Conservation (phyloP, 37 sponge, comb jelly and placozoan genomes). For the Geodia barretti region DNA sequence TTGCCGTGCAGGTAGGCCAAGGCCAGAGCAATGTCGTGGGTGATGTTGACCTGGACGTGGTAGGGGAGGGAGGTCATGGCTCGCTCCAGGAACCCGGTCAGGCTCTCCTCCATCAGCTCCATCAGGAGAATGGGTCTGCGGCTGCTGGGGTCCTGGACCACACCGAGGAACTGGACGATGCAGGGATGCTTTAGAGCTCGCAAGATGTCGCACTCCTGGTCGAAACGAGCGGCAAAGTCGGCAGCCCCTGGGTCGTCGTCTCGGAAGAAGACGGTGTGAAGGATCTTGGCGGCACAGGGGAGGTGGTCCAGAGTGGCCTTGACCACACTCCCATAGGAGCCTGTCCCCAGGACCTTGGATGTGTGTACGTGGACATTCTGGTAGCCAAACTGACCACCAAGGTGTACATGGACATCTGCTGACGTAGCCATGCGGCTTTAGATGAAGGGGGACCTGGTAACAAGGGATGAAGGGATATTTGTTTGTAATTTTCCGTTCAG, state of each 20-base stretch:
- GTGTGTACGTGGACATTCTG: no score
- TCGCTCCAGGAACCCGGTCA: conserved; percentile 32
- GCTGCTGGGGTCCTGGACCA: conserved; percentile 21
- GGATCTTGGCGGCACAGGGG: conserved; percentile 48
- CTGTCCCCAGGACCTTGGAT: conserved; percentile 33
- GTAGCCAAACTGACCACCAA: no score
- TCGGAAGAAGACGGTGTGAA: conserved; percentile 45
- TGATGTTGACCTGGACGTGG: conserved; percentile 41
- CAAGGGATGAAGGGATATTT: no score
- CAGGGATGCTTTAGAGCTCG: conserved; percentile 42
- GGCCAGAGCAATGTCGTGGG: conserved; percentile 44
- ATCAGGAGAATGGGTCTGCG: conserved; percentile 43
- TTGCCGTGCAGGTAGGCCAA: conserved; percentile 48
- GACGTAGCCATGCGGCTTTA: no score
- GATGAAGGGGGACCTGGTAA: no score
- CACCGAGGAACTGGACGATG: conserved; percentile 47
- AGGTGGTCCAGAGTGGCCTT: conserved; percentile 31
- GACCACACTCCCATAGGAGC: conserved; percentile 54
- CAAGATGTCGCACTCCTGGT: conserved; percentile 52
- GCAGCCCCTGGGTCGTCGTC: conserved; percentile 50
- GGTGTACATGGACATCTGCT: no score
- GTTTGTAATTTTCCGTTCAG: no score
- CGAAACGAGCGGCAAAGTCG: conserved; percentile 36
- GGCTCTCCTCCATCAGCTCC: conserved; percentile 55
- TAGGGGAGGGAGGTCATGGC: conserved; percentile 33